These are phyloP conservation scores for Enteromius thamalakanensis DNA, from an alignment of 2,797 vertebrate genomes.

Conservation along the genomic window DNA sequence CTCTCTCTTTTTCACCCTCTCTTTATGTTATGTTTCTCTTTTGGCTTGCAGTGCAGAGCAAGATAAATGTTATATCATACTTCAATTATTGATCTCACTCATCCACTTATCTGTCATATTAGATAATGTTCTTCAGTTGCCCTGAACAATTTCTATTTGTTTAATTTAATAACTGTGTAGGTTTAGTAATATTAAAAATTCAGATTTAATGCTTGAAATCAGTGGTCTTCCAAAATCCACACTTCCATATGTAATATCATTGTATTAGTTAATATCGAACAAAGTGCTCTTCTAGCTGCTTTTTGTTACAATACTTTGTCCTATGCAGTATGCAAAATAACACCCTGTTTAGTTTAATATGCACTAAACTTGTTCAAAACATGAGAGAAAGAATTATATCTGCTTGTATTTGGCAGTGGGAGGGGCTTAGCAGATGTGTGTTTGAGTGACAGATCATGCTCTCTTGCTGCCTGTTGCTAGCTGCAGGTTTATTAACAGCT, in stretches of 20 bases:
- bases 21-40: conserved; percentile 32
- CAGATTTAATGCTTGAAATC: background rate
- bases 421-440: conserved; percentile 30
- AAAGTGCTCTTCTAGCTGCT: background rate
- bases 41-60: conserved; percentile 37
- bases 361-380: background rate
- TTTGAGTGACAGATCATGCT: conserved; percentile 42
- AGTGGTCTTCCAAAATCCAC: background rate
- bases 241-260: background rate
- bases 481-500: conserved; percentile 37
- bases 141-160: background rate
- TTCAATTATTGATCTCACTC: conserved; percentile 44
- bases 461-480: conserved; percentile 24
- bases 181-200: background rate
- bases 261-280: background rate
- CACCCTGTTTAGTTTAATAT: background rate
- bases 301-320: background rate
- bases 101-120: conserved; percentile 39
- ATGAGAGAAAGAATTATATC: background rate
- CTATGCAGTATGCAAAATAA: background rate
- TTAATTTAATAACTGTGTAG: background rate
- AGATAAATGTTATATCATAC: conserved; percentile 27
- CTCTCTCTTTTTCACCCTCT: background rate
- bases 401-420: background rate
- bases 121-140: background rate